Evolutionary conservation across 2,888 invertebrate genomes (phyloP).

Genomic region (Icerya purchasi): DNA sequence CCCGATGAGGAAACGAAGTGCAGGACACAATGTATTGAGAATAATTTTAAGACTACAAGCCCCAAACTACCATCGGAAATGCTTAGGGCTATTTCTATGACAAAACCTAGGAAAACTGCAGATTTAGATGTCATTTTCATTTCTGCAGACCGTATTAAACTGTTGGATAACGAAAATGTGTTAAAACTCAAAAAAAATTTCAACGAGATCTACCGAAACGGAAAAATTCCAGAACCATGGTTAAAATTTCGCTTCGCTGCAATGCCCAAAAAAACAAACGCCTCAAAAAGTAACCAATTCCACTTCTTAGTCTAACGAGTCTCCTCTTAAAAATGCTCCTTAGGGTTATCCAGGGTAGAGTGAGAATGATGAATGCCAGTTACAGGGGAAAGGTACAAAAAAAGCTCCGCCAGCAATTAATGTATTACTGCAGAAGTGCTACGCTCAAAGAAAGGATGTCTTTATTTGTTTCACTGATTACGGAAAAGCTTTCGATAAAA

Average conservation of each 20-base stretch:
- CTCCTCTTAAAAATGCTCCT: not conserved
- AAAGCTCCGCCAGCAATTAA: not conserved
- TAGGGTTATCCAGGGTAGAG: not conserved
- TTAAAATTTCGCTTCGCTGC: not conserved
- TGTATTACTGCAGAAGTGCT: not conserved
- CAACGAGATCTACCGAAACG: not conserved
- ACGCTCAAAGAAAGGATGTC: not conserved
- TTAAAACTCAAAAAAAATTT: not conserved
- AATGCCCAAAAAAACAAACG: not conserved
- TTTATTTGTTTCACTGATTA: not conserved
- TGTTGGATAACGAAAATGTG: not conserved
- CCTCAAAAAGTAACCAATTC: not conserved
- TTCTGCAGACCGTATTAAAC: too few species aligned
- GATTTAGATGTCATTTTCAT: too few species aligned
- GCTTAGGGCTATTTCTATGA: too few species aligned
- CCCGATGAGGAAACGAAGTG: not conserved
- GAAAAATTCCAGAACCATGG: not conserved
- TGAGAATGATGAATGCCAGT: not conserved
- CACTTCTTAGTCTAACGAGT: not conserved
- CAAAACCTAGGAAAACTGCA: too few species aligned
- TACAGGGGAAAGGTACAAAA: not conserved
- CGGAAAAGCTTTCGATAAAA: not conserved
- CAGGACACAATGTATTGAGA: too few species aligned
- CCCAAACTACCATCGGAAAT: too few species aligned
- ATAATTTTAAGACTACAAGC: too few species aligned